phyloP scores from a whole-genome alignment of 2,797 vertebrate species.

The Scolopax bukidnonensis region DNA sequence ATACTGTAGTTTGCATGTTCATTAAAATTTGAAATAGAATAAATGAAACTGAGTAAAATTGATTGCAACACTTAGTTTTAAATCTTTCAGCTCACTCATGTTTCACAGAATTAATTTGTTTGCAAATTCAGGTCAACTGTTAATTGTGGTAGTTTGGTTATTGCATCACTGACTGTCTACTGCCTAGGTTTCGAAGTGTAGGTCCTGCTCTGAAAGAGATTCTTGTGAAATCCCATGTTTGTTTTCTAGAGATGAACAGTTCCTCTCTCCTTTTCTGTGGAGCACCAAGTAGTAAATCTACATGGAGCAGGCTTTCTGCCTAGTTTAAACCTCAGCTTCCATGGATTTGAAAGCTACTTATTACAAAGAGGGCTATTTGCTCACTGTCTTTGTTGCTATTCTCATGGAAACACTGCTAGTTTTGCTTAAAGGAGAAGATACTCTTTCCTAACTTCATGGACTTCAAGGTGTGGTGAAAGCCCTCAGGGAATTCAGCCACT shows the following conservation, averaged over 20 bases:
- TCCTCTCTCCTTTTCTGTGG: not conserved
- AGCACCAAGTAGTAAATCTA: not conserved
- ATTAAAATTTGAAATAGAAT: conserved; percentile 3
- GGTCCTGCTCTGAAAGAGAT: not conserved
- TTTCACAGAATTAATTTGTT: not conserved
- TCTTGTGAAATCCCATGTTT: not conserved
- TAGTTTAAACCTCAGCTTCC: not conserved
- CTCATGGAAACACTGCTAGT: not conserved
- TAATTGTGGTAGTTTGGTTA: not conserved
- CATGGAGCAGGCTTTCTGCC: not conserved
- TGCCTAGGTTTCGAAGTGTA: not conserved
- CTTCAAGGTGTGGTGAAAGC: not conserved
- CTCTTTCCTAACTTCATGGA: not conserved
- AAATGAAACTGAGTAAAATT: not conserved
- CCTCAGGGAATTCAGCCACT: not conserved
- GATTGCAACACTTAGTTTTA: not conserved
- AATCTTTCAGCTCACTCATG: not conserved
- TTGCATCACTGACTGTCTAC: not conserved
- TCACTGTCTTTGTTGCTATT: not conserved
- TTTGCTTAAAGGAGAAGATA: not conserved
- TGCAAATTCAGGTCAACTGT: conserved; percentile 20
- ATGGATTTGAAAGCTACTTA: not conserved
- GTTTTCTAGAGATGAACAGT: not conserved
- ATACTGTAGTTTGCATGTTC: not conserved
- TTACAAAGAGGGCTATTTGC: not conserved